These are phyloP conservation scores for Panulirus ornatus DNA, from an alignment of 1,140 invertebrate species.

Conservation along the genomic window DNA sequence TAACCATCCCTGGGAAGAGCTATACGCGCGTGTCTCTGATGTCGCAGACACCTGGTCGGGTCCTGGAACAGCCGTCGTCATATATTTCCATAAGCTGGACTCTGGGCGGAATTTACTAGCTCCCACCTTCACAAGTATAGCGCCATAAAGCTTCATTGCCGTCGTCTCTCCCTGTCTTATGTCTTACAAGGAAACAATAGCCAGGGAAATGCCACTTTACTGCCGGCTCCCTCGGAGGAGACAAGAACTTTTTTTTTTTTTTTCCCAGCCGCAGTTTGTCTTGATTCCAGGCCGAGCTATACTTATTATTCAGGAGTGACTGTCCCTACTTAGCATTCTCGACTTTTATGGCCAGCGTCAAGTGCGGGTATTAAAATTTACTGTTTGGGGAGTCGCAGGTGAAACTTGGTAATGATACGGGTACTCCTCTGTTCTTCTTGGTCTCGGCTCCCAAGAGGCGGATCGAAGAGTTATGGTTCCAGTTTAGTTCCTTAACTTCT, in stretches of 20 bases:
- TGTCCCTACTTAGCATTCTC: slow-evolving; percentile 68
- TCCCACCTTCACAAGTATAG: slow-evolving; percentile 69
- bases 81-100: slow-evolving; percentile 71
- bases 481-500: not conserved
- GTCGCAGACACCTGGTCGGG: slow-evolving; percentile 43
- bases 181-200: slow-evolving; percentile 68
- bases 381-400: slow-evolving; percentile 47
- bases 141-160: slow-evolving; percentile 70
- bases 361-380: slow-evolving; percentile 70
- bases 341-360: slow-evolving; percentile 65
- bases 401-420: slow-evolving; percentile 25
- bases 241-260: slow-evolving; percentile 56
- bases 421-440: not conserved
- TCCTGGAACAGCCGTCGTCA: slow-evolving; percentile 49
- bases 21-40: slow-evolving; percentile 43
- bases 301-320: slow-evolving; percentile 60
- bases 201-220: slow-evolving; percentile 63
- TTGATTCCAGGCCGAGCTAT: slow-evolving; percentile 51
- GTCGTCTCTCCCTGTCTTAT: slow-evolving; percentile 50
- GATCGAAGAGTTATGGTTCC: not conserved
- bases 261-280: slow-evolving; percentile 45
- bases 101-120: slow-evolving; percentile 53
- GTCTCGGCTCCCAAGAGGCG: not conserved
- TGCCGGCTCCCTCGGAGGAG: slow-evolving; percentile 30
- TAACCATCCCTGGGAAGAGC: slow-evolving; percentile 14